Evolutionary conservation across 1,140 invertebrate species (phyloP), one percentile per base, ranked within the genome.

Genomic region (Pseudomyrmex pallidus): DNA sequence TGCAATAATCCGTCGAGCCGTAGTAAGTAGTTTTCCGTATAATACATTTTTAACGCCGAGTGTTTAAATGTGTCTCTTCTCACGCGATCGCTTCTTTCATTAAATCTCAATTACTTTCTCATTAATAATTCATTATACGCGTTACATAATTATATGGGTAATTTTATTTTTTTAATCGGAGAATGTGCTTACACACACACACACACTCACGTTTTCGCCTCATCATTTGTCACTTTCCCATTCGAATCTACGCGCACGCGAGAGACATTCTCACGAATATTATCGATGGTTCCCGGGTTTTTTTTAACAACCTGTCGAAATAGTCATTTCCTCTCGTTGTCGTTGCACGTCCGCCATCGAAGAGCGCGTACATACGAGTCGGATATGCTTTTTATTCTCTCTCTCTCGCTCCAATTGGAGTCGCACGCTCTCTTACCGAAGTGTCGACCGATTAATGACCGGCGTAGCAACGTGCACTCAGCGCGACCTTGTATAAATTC

Each of bases 401-500:
- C 25, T 25, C 22, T 35, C 35, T 35, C 61, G 25, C 54, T 67
- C 70, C 67, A 85, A 85, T 85, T 54, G 76, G 66, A 57, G 44
- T 48, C 22, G 73, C 59, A 67, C 52, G 73, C 54, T 74, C 54
- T 74, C 56, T 74, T 61, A 85, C 59, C 72, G 84, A 85, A 70
- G 84, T 85, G 50, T 83, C 84, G 82, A 85, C 20, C 72, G 84
- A 85, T 85, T 85, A 85, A 85, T 85, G 66, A 83, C 59, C 46
- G 64, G 63, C 54, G 80, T 35, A 56, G 66, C 59, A 76, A 56
- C 46, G 48, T 76, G 50, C 54, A 63, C 25, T 17, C 35, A 35
- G 2, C 20, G 17, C n/a, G 64, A 84, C 74, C 73, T 74, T 85
- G 54, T 82, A 52, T 72, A 72, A 59, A 82, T 85, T 85, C 35